Conservation (phyloP, 2,888 invertebrate genomes). For the Stegana nigrithorax region DNA sequence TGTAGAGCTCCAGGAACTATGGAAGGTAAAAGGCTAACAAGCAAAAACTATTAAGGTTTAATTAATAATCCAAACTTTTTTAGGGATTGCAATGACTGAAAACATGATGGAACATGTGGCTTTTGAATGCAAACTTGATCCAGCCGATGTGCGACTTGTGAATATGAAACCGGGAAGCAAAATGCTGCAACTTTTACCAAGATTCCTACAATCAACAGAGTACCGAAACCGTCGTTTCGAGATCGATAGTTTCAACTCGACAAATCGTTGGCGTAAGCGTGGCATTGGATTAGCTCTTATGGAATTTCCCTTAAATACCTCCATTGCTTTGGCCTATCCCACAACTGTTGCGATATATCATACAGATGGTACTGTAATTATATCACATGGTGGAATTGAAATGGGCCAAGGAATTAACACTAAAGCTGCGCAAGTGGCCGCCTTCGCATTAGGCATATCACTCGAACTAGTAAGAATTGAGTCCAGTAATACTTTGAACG, state of each 20-base stretch:
- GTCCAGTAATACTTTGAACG: slow-evolving; percentile 73
- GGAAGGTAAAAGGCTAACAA: slow-evolving; percentile 70
- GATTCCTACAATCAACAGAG: slow-evolving; percentile 70
- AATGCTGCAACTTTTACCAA: slow-evolving; percentile 69
- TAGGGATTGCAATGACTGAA: slow-evolving; percentile 72
- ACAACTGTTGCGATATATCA: slow-evolving; percentile 76
- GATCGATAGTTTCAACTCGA: slow-evolving; percentile 74
- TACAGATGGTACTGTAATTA: slow-evolving; percentile 76
- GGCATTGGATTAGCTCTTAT: slow-evolving; percentile 77
- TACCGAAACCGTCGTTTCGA: slow-evolving; percentile 71
- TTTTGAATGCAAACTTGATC: slow-evolving; percentile 70
- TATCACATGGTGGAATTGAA: slow-evolving; percentile 79
- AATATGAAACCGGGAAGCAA: slow-evolving; percentile 69
- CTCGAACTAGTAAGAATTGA: slow-evolving; percentile 75
- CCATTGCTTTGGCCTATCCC: slow-evolving; percentile 70
- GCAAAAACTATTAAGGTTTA: too few relatives aligned
- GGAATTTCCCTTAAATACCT: slow-evolving; percentile 70
- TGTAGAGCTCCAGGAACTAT: slow-evolving; percentile 74
- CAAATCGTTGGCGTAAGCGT: slow-evolving; percentile 79
- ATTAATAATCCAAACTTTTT: too few relatives aligned
- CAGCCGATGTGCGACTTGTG: slow-evolving; percentile 71
- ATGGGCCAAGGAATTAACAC: slow-evolving; percentile 79
- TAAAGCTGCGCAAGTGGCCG: slow-evolving; percentile 80
- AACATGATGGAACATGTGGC: slow-evolving; percentile 75
- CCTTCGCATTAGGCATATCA: slow-evolving; percentile 76